Percentiles rank a stretch among this genome's conserved stretches.
Conservation (phyloP, 2,113 vertebrate species). For the Atlantisia rogersi region DNA sequence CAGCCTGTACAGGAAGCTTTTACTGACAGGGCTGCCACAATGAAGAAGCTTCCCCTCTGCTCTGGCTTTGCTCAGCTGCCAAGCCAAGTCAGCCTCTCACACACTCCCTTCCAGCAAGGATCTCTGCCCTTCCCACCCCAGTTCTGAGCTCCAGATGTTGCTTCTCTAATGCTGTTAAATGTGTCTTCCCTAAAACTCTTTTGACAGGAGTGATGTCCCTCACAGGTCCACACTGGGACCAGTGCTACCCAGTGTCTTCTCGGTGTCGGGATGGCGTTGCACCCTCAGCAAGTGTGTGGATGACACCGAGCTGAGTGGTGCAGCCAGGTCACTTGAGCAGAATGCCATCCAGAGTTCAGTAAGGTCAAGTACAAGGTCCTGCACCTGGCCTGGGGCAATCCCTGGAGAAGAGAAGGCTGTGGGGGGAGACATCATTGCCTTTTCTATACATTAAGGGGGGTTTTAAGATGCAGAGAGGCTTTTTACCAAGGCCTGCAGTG, state of each 20-base stretch:
- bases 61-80: neutral
- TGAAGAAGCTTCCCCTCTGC: neutral
- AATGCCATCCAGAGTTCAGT: neutral
- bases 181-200: neutral
- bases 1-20: neutral
- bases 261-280: neutral
- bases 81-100: rapidly evolving
- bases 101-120: neutral
- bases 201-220: neutral
- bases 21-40: neutral
- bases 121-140: neutral
- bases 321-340: neutral
- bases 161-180: neutral
- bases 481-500: neutral
- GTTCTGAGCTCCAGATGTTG: neutral
- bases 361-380: neutral
- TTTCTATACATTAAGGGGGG: neutral
- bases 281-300: neutral
- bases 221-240: neutral
- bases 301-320: neutral
- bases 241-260: rapidly evolving
- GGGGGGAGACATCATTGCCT: neutral
- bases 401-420: neutral
- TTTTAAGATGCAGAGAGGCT: neutral
- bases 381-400: neutral